Base-by-base conservation (phyloP, 92 coral and sea anemone species). In the Porites rus region DNA sequence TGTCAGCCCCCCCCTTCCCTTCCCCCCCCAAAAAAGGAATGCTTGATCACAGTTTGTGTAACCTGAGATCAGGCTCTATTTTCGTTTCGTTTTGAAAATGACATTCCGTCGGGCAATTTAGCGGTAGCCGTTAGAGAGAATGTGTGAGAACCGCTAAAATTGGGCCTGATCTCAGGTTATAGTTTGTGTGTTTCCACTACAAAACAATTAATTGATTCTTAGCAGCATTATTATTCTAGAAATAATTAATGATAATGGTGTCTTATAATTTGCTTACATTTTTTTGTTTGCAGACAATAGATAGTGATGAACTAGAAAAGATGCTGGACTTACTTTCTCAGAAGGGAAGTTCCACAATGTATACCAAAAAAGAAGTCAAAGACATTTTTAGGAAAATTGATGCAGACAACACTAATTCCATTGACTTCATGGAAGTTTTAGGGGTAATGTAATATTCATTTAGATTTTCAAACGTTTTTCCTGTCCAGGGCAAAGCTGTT, bases 361-460 rank as follows among this genome's bases (percentile, higher is more conserved):
- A 93, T 86, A 97, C 99, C 10, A 95, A 92, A 79, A 88, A 93
- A 16, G 94, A 97, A 79, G 87, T 95, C 51, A 89, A 92, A 51
- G 95, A 92, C 20, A 97, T 95, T 62, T 88, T 95, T 67, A 90
- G 87, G 72, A 92, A 92, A 84, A 93, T 97, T 78, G 99, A 97
- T 69, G 66, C 92, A 58, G 99, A 97, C 54, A 93, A 97, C 64
- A 97, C 99, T 19, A 94, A 95, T 65, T 93, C 99, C 28, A 93
- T 97, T 38, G 99, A 97, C 90, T 97, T 97, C 83, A 87, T 95
- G 84, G 99, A 97, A 84, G 88, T 96, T 72, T 69, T 97, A 67
- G 90, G 86, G 98, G 99, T 97, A 91, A 84, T 92, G 75, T 13
- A 54, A 61, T 19, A 6, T 64, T 31, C 13, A 10, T 11, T n/a